A percentile compares a stretch with the other conserved stretches of the same genome.
Evolutionary conservation across 2,797 vertebrate species (phyloP).

Genomic region (Eremophila alpestris): DNA sequence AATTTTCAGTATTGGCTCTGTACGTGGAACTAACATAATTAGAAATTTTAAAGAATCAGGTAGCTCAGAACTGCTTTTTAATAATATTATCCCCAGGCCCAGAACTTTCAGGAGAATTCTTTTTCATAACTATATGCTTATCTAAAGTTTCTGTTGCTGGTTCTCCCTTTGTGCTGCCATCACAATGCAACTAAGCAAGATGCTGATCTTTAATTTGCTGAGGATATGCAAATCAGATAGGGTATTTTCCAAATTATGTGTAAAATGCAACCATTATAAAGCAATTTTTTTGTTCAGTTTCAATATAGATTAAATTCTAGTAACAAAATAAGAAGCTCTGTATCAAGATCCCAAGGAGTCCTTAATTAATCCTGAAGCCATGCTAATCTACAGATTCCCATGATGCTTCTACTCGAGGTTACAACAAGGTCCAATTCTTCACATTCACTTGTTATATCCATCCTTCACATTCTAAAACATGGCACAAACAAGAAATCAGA

Average conservation of each 20-base stretch:
- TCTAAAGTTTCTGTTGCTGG: neutral
- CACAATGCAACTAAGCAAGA: neutral
- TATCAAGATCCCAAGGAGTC: neutral
- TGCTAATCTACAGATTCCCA: neutral
- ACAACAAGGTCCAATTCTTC: neutral
- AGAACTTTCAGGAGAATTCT: neutral
- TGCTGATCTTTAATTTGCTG: neutral
- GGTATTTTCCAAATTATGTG: neutral
- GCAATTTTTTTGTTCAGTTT: neutral
- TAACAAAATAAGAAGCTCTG: neutral
- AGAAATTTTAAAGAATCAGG: neutral
- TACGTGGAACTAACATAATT: neutral
- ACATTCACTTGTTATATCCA: neutral
- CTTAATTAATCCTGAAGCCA: neutral
- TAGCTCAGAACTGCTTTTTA: neutral
- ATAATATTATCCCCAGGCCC: neutral
- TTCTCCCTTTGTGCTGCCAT: neutral
- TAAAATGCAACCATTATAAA: neutral
- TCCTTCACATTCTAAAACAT: neutral
- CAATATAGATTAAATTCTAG: neutral
- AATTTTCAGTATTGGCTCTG: neutral
- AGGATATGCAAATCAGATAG: neutral
- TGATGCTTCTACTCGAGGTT: neutral
- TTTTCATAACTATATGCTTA: neutral
- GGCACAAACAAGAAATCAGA: neutral